These are phyloP conservation scores for Meghimatium bilineatum DNA, from an alignment of 2,888 invertebrate species.

Conservation along the genomic window DNA sequence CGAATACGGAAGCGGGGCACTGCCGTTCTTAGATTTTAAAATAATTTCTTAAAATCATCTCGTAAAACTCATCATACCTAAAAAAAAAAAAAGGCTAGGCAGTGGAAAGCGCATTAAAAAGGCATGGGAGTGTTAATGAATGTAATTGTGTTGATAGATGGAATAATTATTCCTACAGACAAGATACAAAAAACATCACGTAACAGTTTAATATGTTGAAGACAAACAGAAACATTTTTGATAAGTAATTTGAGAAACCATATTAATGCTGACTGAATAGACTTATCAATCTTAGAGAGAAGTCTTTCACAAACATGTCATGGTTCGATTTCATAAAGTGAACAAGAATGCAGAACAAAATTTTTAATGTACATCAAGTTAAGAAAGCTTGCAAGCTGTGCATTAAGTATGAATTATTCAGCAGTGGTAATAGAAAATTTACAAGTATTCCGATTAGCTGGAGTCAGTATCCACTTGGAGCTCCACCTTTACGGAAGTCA, in stretches of 20 bases:
- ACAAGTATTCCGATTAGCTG: not conserved
- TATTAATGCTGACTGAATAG: not conserved
- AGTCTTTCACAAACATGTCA: not conserved
- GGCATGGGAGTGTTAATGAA: too few species aligned
- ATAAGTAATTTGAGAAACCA: not conserved
- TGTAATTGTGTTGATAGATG: too few species aligned
- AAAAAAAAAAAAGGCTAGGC: too few species aligned
- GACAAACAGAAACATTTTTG: too few species aligned
- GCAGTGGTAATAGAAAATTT: not conserved
- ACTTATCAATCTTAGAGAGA: not conserved
- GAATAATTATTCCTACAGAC: too few species aligned
- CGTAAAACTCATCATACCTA: too few species aligned
- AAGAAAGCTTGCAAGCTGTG: not conserved
- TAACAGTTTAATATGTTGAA: too few species aligned
- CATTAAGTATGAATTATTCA: not conserved
- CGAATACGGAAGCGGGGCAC: too few species aligned
- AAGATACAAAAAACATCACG: too few species aligned
- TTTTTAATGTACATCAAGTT: not conserved
- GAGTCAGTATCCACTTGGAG: conserved; percentile 37
- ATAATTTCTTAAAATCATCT: too few species aligned
- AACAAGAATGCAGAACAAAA: not conserved
- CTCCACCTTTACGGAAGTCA: conserved; percentile 45
- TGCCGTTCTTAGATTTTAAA: too few species aligned
- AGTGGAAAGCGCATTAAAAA: too few species aligned
- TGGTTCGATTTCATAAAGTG: not conserved